Conservation (phyloP, 2,888 invertebrate species). For the Proisotoma minuta region DNA sequence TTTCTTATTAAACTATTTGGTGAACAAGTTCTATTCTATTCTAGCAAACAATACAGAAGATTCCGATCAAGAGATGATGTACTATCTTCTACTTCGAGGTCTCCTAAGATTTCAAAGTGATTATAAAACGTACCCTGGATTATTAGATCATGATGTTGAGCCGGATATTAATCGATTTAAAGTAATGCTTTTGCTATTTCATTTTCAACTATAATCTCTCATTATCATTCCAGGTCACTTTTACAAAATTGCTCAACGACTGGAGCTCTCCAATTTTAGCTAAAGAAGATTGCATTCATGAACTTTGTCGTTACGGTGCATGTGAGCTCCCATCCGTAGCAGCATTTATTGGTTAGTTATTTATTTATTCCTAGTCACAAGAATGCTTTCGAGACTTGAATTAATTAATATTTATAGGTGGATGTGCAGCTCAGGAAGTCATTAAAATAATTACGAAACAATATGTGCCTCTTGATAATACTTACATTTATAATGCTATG, state of each 20-base stretch:
- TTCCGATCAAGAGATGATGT: constrained; percentile 79
- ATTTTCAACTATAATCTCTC: background rate
- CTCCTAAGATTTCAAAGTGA: constrained; percentile 83
- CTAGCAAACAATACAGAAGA: constrained; percentile 68
- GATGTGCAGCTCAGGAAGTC: constrained; percentile 90
- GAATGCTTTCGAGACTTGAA: background rate
- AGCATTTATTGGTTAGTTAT: constrained; percentile 67
- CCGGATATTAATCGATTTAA: constrained; percentile 85
- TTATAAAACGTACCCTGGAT: constrained; percentile 84
- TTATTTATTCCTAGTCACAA: background rate
- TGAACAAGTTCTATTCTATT: background rate
- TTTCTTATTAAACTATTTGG: constrained; percentile 14
- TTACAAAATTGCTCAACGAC: constrained; percentile 72
- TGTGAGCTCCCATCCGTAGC: constrained; percentile 91
- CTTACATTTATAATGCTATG: constrained; percentile 90
- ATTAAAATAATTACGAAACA: constrained; percentile 93
- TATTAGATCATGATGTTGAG: constrained; percentile 76
- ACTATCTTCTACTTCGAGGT: constrained; percentile 85
- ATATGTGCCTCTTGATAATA: constrained; percentile 93
- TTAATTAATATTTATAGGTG: constrained; percentile 56
- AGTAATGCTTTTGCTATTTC: constrained; percentile 53
- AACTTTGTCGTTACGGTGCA: constrained; percentile 91
- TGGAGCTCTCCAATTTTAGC: constrained; percentile 69
- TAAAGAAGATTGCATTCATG: constrained; percentile 90
- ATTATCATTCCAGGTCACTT: constrained; percentile 53